A percentile compares a stretch with the other conserved stretches of the same genome.
Evolutionary conservation across 2,797 vertebrate genomes (phyloP).

Genomic region (Myotis findleyi): DNA sequence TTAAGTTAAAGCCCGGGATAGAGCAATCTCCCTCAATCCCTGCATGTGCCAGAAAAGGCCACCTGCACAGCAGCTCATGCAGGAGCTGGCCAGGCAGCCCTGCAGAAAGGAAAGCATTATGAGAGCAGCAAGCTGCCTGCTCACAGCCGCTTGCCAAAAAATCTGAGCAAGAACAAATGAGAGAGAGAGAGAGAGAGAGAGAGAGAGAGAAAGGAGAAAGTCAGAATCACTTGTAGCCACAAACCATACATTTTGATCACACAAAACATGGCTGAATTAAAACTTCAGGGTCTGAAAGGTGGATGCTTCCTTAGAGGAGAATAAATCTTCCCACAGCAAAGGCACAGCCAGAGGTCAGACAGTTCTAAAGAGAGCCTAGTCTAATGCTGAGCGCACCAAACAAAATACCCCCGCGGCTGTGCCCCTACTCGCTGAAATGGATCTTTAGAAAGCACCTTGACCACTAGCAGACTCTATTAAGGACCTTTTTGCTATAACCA

Average conservation of each 20-base stretch:
- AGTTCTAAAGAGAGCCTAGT: slow-evolving; percentile 51
- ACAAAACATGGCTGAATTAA: neutral
- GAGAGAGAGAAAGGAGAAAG: fast-evolving
- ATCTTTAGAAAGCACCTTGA: slow-evolving; percentile 42
- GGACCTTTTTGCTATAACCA: neutral
- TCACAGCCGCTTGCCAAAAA: slow-evolving; percentile 56
- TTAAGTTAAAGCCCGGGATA: slow-evolving; percentile 59
- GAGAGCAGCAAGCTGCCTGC: slow-evolving; percentile 21
- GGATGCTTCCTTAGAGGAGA: neutral
- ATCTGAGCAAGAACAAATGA: slow-evolving; percentile 47
- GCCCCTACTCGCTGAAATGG: neutral
- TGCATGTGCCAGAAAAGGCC: slow-evolving; percentile 53
- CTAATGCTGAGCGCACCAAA: slow-evolving; percentile 43
- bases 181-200: neutral
- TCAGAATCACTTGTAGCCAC: neutral
- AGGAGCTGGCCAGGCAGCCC: slow-evolving; percentile 42
- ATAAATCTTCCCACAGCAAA: slow-evolving; percentile 9
- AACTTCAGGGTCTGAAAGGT: neutral
- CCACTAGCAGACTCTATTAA: neutral
- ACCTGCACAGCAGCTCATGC: slow-evolving; percentile 38
- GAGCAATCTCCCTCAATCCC: slow-evolving; percentile 55
- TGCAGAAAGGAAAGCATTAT: neutral
- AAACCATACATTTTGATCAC: neutral
- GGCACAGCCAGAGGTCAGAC: neutral
- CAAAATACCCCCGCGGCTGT: neutral